Evolutionary conservation across 92 coral and sea anemone genomes (phyloP).

Genomic region (Nematostella vectensis): DNA sequence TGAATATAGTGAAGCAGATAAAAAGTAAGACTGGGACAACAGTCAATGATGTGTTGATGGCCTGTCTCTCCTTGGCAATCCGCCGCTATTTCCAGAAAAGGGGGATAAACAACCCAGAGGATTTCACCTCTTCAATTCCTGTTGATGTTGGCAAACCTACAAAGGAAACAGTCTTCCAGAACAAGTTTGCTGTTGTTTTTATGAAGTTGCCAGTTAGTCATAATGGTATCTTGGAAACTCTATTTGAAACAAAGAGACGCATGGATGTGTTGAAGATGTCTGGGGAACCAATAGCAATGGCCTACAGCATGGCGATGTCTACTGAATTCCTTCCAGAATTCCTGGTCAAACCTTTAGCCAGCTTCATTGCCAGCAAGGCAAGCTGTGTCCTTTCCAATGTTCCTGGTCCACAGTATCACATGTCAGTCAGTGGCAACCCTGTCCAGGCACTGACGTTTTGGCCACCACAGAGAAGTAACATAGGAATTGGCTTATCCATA

Average conservation of each 20-base stretch:
- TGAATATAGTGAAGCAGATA: conserved; percentile 56
- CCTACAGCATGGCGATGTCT: conserved; percentile 26
- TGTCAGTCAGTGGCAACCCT: conserved; percentile 40
- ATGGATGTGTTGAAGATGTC: conserved; percentile 70
- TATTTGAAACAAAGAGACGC: conserved; percentile 60
- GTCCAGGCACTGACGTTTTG: conserved; percentile 54
- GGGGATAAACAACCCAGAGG: conserved; percentile 60
- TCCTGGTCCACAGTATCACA: conserved; percentile 65
- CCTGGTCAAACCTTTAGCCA: conserved; percentile 28
- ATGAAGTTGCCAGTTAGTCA: conserved; percentile 51
- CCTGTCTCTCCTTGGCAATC: conserved; percentile 65
- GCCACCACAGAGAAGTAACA: conserved; percentile 79
- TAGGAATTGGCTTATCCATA: conserved; percentile 79
- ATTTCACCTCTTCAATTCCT: conserved; percentile 61
- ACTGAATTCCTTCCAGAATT: conserved; percentile 58
- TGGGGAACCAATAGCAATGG: conserved; percentile 73
- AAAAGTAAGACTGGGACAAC: conserved; percentile 79
- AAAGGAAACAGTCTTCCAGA: conserved; percentile 39
- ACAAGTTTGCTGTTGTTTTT: conserved; percentile 64
- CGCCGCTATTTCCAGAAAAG: conserved; percentile 61
- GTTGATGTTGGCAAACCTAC: conserved; percentile 55
- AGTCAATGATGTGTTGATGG: conserved; percentile 84
- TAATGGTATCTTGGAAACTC: conserved; percentile 39
- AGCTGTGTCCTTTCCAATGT: conserved; percentile 84
- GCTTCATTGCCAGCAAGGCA: conserved; percentile 39